phyloP scores from a whole-genome alignment of 1,140 invertebrate species.

The Leptinotarsa lineolata region DNA sequence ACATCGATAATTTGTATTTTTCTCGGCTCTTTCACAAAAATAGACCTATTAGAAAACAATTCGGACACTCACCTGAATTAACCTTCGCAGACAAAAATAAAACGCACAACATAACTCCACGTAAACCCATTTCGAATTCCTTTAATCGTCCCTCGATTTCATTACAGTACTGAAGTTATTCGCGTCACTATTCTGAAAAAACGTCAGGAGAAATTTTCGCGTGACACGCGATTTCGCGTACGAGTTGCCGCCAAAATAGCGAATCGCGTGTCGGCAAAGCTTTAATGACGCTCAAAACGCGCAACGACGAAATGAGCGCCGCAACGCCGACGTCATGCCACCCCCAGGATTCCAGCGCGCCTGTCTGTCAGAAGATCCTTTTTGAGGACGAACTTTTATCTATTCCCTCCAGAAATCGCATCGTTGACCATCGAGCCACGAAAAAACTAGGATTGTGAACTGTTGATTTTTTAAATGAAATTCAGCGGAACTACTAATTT shows the following conservation, averaged over 20 bases:
- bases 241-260: constrained; percentile 19
- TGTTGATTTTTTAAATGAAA: too few relatives aligned
- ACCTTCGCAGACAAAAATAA: not conserved
- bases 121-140: constrained; percentile 2
- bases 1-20: too few relatives aligned
- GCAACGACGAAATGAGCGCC: constrained; percentile 32
- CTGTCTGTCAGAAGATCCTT: constrained; percentile 1
- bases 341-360: constrained; percentile 20
- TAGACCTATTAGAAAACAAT: too few relatives aligned
- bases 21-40: too few relatives aligned
- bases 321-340: constrained; percentile 32
- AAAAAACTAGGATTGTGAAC: not conserved
- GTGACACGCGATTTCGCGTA: constrained; percentile 16
- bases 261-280: not conserved
- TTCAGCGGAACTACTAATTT: too few relatives aligned
- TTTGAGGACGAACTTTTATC: constrained; percentile 2
- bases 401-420: not conserved
- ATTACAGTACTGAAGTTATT: constrained; percentile 4
- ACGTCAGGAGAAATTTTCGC: constrained; percentile 4
- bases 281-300: constrained; percentile 7
- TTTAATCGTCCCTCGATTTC: constrained; percentile 1
- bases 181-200: constrained; percentile 27
- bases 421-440: not conserved
- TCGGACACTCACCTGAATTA: not conserved
- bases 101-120: not conserved